Base-by-base conservation (phyloP, 2,113 vertebrate species). In the Rhineura floridana region DNA sequence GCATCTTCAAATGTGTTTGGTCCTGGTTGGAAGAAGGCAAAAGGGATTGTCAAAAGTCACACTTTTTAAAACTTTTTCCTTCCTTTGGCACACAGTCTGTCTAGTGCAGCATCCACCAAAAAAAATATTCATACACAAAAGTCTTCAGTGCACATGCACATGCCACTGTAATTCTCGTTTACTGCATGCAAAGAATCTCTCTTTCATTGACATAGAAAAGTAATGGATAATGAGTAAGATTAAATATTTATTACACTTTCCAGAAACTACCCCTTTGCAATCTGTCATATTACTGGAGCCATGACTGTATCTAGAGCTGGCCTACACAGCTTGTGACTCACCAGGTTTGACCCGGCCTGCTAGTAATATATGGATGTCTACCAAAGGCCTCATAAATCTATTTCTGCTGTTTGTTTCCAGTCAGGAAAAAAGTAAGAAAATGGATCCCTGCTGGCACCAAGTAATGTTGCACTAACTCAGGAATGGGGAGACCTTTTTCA, bases 1-100 rank as follows among this genome's bases (percentile, higher is more conserved):
- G 97, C 97, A 85, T 97, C 97, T 93, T 97, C 97, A 86, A 96
- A 97, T 81, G 97, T 97, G 81, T 97, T 97, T 87, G 93, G 86
- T 17, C 97, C 97, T 97, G 85, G 69, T 78, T 73, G 44, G 77
- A 91, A 44, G 84, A 70, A 88, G 17, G 50, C 87, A 93, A 19
- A 89, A 5, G 12, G 1, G 23, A 73, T 6, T 73, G 19, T 73
- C 13, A 67, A 12, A 48, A 73, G 17, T n/a, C 2, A 5, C 3
- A 7, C 36, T n/a, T 42, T 19, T 44, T 50, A 80, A 70, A 3
- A 13, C 33, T 28, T 30, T 3, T 33, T 10, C 36, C 17, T 46
- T 62, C 10, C 28, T 36, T 63, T 17, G 6, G 44, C 21, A 36
- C 33, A 7, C 42, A 55, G 9, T 70, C 44, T 83, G 44, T 69